phyloP scores from a whole-genome alignment of 2,113 vertebrate species.

The Hippocampus guttulatus region DNA sequence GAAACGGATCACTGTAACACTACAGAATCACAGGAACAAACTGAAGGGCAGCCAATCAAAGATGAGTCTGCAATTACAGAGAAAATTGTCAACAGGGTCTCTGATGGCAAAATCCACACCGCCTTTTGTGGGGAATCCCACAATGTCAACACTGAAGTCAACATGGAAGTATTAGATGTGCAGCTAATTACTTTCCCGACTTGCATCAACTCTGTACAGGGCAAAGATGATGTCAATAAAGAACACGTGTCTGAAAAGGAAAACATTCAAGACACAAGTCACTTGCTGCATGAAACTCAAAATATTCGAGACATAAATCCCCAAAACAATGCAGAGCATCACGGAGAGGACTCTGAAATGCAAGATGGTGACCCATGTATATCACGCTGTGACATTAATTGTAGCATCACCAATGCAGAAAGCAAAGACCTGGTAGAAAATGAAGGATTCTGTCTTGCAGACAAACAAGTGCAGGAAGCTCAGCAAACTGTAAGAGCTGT shows the following conservation, averaged over 20 bases:
- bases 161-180: neutral
- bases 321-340: neutral
- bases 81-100: slow-evolving; percentile 23
- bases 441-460: neutral
- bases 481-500: neutral
- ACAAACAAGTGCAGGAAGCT: neutral
- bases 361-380: neutral
- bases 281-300: neutral
- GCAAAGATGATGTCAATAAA: neutral
- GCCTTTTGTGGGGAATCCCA: neutral
- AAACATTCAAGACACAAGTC: slow-evolving; percentile 7
- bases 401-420: neutral
- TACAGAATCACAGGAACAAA: slow-evolving; percentile 9
- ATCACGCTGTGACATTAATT: slow-evolving; percentile 2
- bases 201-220: neutral
- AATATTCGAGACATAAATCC: neutral
- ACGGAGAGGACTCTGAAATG: neutral
- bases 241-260: slow-evolving; percentile 10
- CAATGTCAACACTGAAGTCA: neutral
- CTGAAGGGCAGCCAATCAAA: neutral
- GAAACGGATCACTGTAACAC: neutral
- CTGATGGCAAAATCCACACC: neutral
- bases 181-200: neutral
- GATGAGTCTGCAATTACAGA: slow-evolving; percentile 1
- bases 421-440: slow-evolving; percentile 17